Percentiles rank a stretch among this genome's conserved stretches.
These are phyloP conservation scores for Linurgus olivaceus DNA, from an alignment of 2,797 vertebrate species.

Conservation along the genomic window DNA sequence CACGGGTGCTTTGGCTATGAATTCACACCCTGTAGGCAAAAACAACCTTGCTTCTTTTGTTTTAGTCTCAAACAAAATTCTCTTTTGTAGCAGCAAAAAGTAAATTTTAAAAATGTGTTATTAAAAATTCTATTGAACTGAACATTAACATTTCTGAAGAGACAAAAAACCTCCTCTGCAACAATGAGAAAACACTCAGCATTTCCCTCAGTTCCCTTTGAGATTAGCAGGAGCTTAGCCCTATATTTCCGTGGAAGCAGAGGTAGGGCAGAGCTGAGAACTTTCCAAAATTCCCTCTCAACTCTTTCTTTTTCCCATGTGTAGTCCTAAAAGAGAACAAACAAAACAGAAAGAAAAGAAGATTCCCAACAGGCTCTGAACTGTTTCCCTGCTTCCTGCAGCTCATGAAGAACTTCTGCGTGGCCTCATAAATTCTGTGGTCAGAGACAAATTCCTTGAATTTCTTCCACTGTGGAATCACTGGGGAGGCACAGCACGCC, in stretches of 20 bases:
- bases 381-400: background rate
- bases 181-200: background rate
- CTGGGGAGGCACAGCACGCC: background rate
- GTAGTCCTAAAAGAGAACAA: constrained; percentile 21
- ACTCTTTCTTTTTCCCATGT: background rate
- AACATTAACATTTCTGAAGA: constrained; percentile 5
- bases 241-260: background rate
- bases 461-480: constrained; percentile 48
- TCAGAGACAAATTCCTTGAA: constrained; percentile 50
- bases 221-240: background rate
- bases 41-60: background rate
- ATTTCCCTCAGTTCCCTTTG: background rate
- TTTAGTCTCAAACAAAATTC: background rate
- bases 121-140: background rate
- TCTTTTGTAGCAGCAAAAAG: background rate
- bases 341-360: constrained; percentile 30
- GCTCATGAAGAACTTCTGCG: background rate
- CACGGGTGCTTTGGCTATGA: constrained; percentile 1
- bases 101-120: background rate
- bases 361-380: constrained; percentile 5
- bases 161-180: background rate
- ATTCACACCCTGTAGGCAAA: background rate
- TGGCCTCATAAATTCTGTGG: constrained; percentile 33
- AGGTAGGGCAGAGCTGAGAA: constrained; percentile 1
- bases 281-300: constrained; percentile 18